Evolutionary conservation across 2,113 vertebrate species (phyloP).

Genomic region (Myotis davidii): DNA sequence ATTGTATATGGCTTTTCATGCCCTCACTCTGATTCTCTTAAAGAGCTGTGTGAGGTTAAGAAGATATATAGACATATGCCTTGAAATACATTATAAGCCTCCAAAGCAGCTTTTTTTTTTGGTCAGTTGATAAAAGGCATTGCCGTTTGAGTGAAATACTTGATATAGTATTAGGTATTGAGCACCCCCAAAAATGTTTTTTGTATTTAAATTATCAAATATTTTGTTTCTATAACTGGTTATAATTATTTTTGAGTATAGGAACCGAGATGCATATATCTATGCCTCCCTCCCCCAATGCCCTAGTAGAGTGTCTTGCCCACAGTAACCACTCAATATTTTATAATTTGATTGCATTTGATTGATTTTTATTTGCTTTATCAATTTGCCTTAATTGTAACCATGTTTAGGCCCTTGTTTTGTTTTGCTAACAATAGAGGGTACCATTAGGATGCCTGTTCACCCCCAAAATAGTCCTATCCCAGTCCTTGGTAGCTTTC

Average conservation of each 20-base stretch:
- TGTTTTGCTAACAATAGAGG: conserved; percentile 41
- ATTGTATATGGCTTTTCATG: neutral
- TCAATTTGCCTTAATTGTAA: neutral
- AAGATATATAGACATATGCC: neutral
- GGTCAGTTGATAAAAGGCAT: neutral
- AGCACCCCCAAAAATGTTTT: conserved; percentile 28
- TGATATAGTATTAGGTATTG: neutral
- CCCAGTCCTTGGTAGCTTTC: neutral
- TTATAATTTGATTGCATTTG: neutral
- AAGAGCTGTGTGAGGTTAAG: neutral
- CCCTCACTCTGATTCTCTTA: conserved; percentile 24
- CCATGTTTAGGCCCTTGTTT: neutral
- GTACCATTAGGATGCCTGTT: neutral
- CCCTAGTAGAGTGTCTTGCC: neutral
- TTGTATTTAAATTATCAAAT: conserved; percentile 22
- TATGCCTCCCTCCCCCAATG: neutral
- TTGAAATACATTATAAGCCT: neutral
- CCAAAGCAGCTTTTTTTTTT: neutral
- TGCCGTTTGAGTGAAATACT: conserved; percentile 52
- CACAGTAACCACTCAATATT: neutral
- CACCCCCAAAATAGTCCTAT: neutral
- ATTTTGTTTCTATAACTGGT: neutral
- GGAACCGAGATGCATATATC: neutral
- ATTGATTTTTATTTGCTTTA: conserved; percentile 29
- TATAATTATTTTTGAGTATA: conserved; percentile 13